phyloP scores from a whole-genome alignment of 2,888 invertebrate genomes.

The Cyrtodaria siliqua region DNA sequence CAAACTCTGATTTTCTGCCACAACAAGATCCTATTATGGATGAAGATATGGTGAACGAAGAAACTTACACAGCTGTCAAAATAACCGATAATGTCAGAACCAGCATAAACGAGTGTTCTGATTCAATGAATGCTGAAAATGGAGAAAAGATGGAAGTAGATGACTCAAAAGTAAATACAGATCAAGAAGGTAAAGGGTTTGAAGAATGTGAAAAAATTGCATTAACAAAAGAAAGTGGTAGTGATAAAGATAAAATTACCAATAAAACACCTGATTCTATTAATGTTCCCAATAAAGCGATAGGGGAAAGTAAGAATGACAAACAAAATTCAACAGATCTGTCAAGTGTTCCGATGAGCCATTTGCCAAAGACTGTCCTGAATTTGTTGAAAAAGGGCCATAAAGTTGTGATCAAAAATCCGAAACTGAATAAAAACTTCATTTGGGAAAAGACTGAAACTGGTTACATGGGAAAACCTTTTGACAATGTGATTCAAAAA shows the following conservation, averaged over 20 bases:
- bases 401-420: slow-evolving; percentile 60
- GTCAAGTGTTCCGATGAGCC: slow-evolving; percentile 1
- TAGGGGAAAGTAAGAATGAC: no score
- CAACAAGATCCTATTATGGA: no score
- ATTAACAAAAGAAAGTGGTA: neutral
- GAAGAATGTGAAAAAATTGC: neutral
- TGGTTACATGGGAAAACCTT: slow-evolving; percentile 61
- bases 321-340: neutral
- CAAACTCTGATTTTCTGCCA: no score
- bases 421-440: slow-evolving; percentile 51
- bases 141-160: slow-evolving; percentile 1
- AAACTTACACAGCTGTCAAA: neutral
- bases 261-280: no score
- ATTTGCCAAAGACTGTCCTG: slow-evolving; percentile 51
- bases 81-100: neutral
- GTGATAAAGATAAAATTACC: no score
- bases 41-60: neutral
- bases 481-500: slow-evolving; percentile 26
- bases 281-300: neutral
- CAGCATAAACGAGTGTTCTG: neutral
- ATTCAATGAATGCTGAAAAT: neutral
- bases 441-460: slow-evolving; percentile 62
- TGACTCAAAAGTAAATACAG: neutral
- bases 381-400: slow-evolving; percentile 58
- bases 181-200: neutral